Base-by-base conservation (phyloP, 2,888 invertebrate genomes). In the Melieria omissa region DNA sequence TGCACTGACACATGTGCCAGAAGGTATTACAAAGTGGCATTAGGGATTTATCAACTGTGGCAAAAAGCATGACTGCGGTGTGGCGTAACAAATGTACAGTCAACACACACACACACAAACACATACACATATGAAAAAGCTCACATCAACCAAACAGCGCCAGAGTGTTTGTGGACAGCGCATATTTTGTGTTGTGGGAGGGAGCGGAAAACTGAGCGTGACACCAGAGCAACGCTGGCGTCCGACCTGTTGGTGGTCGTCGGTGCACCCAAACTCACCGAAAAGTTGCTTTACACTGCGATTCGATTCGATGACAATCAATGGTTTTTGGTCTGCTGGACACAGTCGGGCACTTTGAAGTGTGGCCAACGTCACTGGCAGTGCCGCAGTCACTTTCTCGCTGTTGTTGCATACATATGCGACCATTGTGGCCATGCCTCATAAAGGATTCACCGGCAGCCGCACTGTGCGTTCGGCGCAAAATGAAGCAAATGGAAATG, bases 241-340 rank as follows among this genome's bases (percentile, higher is more conserved):
- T 29, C 3, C 3, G 29, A 29, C 29, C 29, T 29, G 29, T 29
- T 29, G 29, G 29, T 29, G 29, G 29, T 29, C 29, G 29, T 29
- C 29, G 29, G 44, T 44, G 44, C 42, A 9, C 58, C 12, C 47
- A 66, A 58, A 16, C 57, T 46, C 61, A 67, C 49, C 29, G 29
- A 29, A 52, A 16, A 14, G 60, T 67, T 60, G 29, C 29, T 29
- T 6, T 52, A 8, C 14, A 52, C 52, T n/a, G 52, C 52, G 29
- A 29, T 29, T 29, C 29, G 75, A 79, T 84, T 84, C 83, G 85
- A 83, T 84, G 84, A 84, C 85, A 84, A 84, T 84, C 85, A 84
- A 84, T 84, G 85, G 85, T 82, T 84, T 83, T 85, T 83, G 84
- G 84, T 84, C 83, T 83, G 83, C 76, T 84, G 84, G 81, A 83